Evolutionary conservation across 1,140 invertebrate species (phyloP).

Genomic region (Teleopsis dalmanni): DNA sequence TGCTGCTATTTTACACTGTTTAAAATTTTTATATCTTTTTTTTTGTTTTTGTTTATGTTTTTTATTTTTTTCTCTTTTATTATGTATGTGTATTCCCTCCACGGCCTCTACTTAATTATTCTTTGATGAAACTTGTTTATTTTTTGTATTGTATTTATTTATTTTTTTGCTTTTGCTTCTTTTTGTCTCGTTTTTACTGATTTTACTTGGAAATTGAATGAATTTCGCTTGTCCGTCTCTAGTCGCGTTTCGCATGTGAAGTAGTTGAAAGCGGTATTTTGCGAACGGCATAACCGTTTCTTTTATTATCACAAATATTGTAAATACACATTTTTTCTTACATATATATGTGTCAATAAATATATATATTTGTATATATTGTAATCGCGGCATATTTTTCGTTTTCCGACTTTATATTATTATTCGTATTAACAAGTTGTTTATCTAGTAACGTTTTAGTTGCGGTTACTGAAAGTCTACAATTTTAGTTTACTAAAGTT

Average conservation of each 20-base stretch:
- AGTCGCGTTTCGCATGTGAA: conserved; percentile 34
- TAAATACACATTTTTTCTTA: not conserved
- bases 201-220: conserved; percentile 32
- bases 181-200: conserved; percentile 8
- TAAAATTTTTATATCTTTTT: no score
- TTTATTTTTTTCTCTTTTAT: not conserved
- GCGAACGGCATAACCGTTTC: not conserved
- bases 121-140: no score
- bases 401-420: no score
- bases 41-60: no score
- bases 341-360: not conserved
- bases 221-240: conserved; percentile 41
- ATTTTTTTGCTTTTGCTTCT: conserved; percentile 2
- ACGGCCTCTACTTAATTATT: no score
- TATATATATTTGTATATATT: not conserved
- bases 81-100: not conserved
- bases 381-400: no score
- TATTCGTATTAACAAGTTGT: no score
- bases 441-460: no score
- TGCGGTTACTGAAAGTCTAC: no score
- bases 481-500: no score
- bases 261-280: conserved; percentile 4
- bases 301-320: no score
- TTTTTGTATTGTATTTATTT: not conserved
- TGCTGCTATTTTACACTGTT: no score